Evolutionary conservation across 1,140 invertebrate species (phyloP), one percentile per base, ranked within the genome.

Genomic region (Bicyclus anynana): DNA sequence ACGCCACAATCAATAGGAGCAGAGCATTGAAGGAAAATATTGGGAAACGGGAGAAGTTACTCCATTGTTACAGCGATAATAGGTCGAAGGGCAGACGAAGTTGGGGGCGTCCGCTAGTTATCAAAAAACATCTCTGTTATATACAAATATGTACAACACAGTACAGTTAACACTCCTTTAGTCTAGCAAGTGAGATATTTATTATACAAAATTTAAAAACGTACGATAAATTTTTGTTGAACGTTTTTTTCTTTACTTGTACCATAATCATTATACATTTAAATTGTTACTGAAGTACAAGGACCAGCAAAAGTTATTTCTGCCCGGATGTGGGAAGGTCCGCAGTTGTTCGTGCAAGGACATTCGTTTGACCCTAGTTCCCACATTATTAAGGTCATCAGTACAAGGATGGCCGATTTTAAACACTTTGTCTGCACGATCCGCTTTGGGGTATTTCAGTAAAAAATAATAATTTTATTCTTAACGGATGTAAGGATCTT

Each of bases 241-340:
- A 2, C 1, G 10, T 7, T 0, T 52, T 26, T 40, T 52, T 23
- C 5, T 27, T 14, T 40, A 40, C 4, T 40, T 7, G 13, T 5
- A 17, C 37, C 17, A 40, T 40, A 10, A 33, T 33, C 10, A 33
- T 10, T 7, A 12, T n/a, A 33, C 2, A 33, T 6, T 33, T 33
- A 33, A 40, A 20, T 53, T 29, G 38, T 53, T 44, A 42, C 38
- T 53, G 20, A 42, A 16, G 10, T 10, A 42, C 35, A 23, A 44
- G 51, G 51, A 35, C 40, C 51, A 20, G 44, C 38, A 54, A 47
- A 21, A 35, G 14, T 42, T n/a, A 20, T 44, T 51, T 47, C 13
- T 26, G 49, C 21, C 58, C 78, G 78, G 78, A 84, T 78, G 77
- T 73, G 67, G 70, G 69, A 62, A 68, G 64, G 67, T 67, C 50